Evolutionary conservation across 2,888 invertebrate genomes (phyloP), one percentile per base, ranked within the genome.

Genomic region (Ennomos fuscantarius): DNA sequence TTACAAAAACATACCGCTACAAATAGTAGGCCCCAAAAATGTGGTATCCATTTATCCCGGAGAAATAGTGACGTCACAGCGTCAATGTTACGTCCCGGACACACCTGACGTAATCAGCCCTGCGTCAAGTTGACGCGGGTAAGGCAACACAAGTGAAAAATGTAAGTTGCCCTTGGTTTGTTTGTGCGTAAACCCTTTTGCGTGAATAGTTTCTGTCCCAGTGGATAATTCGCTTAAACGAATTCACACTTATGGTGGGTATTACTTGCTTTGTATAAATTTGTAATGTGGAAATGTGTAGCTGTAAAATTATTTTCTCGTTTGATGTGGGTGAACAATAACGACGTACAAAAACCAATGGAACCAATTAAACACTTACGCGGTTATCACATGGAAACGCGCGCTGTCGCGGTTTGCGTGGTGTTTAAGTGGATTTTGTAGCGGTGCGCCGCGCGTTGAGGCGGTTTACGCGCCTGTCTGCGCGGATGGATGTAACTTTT

Each of bases 91-190:
- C 64, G 64, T 54, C 59, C 44, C 58, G 47, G 46, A 39, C 60
- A 60, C 66, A 67, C 65, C 67, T 67, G 79, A 63, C 69, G 78
- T 70, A 77, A 79, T 79, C 79, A 76, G 73, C 59, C 79, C 68
- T 59, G 42, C 72, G 74, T 79, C 79, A 78, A 65, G 44, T 66
- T 79, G 79, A 79, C 65, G 70, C 60, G 70, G 79, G 79, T 77
- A 54, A 52, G n/a, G n/a, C 24, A 24, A 8, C 15, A 52, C 44
- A 50, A 51, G 60, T 65, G 61, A 66, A 69, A 68, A 70, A 66
- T 70, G 62, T 62, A 59, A 62, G 55, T 47, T 39, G 40, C 13
- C 48, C 39, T 31, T 51, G 48, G 59, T 64, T 66, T 68, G 62
- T 62, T 62, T 62, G 39, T 31, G 39, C 49, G 33, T 24, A 36